Evolutionary conservation across 2,113 vertebrate genomes (phyloP).

Genomic region (Ailurus styani): DNA sequence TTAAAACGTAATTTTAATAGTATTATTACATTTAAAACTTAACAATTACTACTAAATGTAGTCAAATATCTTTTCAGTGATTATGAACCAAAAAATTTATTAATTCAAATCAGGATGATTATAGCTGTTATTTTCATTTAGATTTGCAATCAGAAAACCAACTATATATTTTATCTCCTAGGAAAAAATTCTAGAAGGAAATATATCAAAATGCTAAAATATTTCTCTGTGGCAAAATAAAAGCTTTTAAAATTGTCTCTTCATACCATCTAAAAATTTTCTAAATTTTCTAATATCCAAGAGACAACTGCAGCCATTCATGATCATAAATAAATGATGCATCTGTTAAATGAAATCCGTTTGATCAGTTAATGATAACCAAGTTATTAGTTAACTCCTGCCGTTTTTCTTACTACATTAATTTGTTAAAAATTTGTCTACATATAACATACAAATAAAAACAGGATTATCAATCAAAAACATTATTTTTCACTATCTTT

Average conservation of each 20-base stretch:
- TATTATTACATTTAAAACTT: background rate
- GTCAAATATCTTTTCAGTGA: background rate
- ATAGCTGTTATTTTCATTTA: background rate
- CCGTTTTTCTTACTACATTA: background rate
- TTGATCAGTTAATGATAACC: background rate
- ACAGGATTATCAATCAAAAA: background rate
- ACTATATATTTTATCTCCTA: background rate
- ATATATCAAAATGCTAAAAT: background rate
- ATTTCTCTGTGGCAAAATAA: background rate
- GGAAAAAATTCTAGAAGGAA: background rate
- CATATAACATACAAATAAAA: background rate
- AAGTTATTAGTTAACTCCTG: background rate
- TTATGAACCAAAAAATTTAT: background rate
- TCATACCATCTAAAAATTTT: background rate
- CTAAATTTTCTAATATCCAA: background rate
- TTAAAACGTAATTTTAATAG: background rate
- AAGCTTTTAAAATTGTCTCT: background rate
- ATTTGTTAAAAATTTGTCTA: background rate
- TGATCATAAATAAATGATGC: background rate
- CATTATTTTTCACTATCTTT: background rate
- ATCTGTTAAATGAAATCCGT: background rate
- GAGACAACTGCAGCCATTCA: background rate
- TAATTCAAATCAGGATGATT: background rate
- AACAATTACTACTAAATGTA: background rate
- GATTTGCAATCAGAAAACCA: background rate